These are phyloP conservation scores for Eriosoma lanigerum DNA, from an alignment of 1,140 invertebrate genomes.

Conservation along the genomic window DNA sequence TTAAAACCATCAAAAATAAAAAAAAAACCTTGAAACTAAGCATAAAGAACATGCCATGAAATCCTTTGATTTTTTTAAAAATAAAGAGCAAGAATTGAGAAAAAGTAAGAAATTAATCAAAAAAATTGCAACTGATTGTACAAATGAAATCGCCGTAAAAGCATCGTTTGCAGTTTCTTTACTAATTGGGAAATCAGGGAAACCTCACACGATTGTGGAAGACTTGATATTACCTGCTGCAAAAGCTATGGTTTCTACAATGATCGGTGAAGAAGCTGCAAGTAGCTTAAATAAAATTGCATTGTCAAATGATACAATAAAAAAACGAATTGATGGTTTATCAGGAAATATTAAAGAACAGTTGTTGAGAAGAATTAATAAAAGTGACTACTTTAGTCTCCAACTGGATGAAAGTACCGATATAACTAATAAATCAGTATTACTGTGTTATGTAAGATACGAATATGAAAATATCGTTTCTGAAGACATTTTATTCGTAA, in stretches of 20 bases:
- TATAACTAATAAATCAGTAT: slow-evolving; percentile 55
- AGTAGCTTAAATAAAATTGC: too few relatives aligned
- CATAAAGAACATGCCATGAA: slow-evolving; percentile 53
- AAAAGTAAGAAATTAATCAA: slow-evolving; percentile 29
- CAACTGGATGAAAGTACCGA: slow-evolving; percentile 53
- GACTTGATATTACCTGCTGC: slow-evolving; percentile 57
- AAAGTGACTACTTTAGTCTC: slow-evolving; percentile 55
- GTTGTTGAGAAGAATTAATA: slow-evolving; percentile 54
- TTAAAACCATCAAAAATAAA: slow-evolving; percentile 54
- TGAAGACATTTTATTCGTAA: slow-evolving; percentile 55
- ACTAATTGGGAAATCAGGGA: slow-evolving; percentile 56
- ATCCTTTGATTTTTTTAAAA: slow-evolving; percentile 54
- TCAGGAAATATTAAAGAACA: slow-evolving; percentile 55
- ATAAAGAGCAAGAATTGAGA: slow-evolving; percentile 21
- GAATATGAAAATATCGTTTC: slow-evolving; percentile 55
- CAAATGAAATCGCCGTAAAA: slow-evolving; percentile 54
- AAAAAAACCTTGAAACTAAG: slow-evolving; percentile 53
- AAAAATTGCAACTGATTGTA: slow-evolving; percentile 15
- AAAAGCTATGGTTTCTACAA: slow-evolving; percentile 54
- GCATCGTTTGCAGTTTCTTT: slow-evolving; percentile 56
- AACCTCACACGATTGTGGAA: too few relatives aligned
- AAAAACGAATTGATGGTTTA: slow-evolving; percentile 56
- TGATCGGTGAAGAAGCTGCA: slow-evolving; percentile 56
- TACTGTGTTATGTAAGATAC: slow-evolving; percentile 51
- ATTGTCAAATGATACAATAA: slow-evolving; percentile 56